phyloP scores from a whole-genome alignment of 2,797 vertebrate species.

The Myotis vivesi region DNA sequence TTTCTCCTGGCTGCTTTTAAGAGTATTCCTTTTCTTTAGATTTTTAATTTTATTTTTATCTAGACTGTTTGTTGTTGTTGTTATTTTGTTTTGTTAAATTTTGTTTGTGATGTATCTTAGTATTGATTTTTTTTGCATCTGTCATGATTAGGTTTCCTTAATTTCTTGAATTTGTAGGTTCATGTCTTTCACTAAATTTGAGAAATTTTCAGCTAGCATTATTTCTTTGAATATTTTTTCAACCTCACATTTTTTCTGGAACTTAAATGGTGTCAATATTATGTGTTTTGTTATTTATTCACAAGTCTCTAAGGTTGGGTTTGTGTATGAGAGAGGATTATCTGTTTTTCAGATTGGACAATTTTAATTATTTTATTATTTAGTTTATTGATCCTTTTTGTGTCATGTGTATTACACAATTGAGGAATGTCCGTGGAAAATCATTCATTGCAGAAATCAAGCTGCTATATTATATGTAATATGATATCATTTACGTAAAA shows the following conservation, averaged over 20 bases:
- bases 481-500: background rate
- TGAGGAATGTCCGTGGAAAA: background rate
- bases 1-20: background rate
- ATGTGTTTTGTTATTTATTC: background rate
- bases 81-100: background rate
- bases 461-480: background rate
- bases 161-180: background rate
- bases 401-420: too few relatives aligned
- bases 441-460: background rate
- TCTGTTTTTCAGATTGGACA: background rate
- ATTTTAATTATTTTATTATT: background rate
- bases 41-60: background rate
- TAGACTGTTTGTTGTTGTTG: background rate
- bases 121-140: slow-evolving; percentile 23
- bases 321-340: background rate
- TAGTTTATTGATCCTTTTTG: too few relatives aligned
- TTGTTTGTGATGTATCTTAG: background rate
- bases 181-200: background rate
- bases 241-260: background rate
- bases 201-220: background rate
- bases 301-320: background rate
- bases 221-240: background rate
- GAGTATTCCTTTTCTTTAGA: background rate
- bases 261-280: background rate
- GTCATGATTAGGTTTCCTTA: background rate